Conservation (phyloP, 2,888 invertebrate genomes). For the Meandrusa payeni region DNA sequence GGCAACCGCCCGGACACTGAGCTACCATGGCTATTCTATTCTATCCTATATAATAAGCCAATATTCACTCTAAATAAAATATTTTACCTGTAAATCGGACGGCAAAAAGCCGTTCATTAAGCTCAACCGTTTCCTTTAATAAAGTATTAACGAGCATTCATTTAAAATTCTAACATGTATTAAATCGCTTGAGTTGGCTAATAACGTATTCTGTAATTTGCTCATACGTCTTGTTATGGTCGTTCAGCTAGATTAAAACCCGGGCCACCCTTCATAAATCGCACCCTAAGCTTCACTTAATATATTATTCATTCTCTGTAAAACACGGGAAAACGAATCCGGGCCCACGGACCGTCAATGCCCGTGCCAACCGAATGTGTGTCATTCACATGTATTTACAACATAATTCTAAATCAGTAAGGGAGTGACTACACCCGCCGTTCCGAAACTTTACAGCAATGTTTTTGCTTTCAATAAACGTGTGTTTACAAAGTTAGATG, state of each 20-base stretch:
- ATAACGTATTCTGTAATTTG: constrained; percentile 77
- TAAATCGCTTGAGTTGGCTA: constrained; percentile 63
- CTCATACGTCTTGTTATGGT: constrained; percentile 77
- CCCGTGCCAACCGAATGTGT: constrained; percentile 27
- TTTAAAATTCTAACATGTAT: constrained; percentile 62
- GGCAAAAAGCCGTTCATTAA: background rate
- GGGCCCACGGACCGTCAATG: constrained; percentile 62
- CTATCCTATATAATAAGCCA: too few species aligned
- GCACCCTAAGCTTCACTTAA: constrained; percentile 57
- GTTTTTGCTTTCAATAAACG: too few species aligned
- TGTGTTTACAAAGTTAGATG: too few species aligned
- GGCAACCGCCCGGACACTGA: too few species aligned
- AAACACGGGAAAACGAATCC: constrained; percentile 66
- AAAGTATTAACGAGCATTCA: constrained; percentile 29
- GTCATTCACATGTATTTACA: constrained; percentile 40
- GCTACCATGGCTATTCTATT: too few species aligned
- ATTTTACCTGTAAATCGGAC: background rate
- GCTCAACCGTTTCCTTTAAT: constrained; percentile 20
- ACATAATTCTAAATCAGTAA: constrained; percentile 51
- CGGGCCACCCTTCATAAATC: constrained; percentile 75
- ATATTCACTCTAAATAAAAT: background rate
- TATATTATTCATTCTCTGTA: constrained; percentile 67
- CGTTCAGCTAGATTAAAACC: constrained; percentile 75
- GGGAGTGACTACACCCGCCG: too few species aligned
- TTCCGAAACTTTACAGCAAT: too few species aligned